Percentiles rank a stretch among this genome's conserved stretches.
Evolutionary conservation across 2,113 vertebrate genomes (phyloP).

Genomic region (Martes martes): DNA sequence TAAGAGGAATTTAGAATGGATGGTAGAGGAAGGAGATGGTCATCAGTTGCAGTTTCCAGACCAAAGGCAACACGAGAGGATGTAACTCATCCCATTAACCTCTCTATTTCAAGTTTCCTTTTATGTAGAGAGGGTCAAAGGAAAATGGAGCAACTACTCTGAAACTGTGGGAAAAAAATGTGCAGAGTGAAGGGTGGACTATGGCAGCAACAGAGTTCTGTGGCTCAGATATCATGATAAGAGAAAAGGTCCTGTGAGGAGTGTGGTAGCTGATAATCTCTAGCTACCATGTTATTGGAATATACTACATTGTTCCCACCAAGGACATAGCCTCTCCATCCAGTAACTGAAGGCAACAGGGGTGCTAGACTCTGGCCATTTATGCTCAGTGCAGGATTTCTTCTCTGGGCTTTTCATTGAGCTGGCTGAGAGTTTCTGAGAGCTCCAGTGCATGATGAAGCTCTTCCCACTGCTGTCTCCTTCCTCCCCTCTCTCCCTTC

Average conservation of each 20-base stretch:
- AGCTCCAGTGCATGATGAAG: fast-evolving
- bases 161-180: not conserved
- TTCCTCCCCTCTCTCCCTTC: not conserved
- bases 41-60: not conserved
- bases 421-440: not conserved
- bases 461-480: not conserved
- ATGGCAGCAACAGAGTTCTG: not conserved
- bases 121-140: not conserved
- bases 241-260: not conserved
- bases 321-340: not conserved
- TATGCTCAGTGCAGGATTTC: not conserved
- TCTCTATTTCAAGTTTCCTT: not conserved
- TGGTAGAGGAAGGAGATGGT: not conserved
- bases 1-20: not conserved
- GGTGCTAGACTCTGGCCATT: not conserved
- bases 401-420: not conserved
- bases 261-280: not conserved
- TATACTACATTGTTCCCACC: not conserved
- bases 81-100: not conserved
- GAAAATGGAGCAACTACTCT: not conserved
- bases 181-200: not conserved
- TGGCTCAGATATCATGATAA: not conserved
- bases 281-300: not conserved
- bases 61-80: not conserved
- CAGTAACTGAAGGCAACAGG: not conserved